phyloP scores from a whole-genome alignment of 2,113 vertebrate species.

The Tetraodon nigroviridis region DNA sequence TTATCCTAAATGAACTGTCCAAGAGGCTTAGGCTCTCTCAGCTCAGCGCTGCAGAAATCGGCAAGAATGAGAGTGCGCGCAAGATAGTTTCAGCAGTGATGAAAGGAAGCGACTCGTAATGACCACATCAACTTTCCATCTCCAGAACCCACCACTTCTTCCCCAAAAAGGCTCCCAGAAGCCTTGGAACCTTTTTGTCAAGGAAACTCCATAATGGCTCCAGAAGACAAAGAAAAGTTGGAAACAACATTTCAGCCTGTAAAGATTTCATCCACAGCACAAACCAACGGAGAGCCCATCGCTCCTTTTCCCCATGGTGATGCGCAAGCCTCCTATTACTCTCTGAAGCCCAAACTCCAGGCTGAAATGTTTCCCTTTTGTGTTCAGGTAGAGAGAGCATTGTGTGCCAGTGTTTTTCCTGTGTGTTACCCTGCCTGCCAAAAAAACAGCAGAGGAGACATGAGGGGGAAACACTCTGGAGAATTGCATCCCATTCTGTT shows the following conservation, averaged over 20 bases:
- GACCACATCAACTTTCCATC: conserved; percentile 49
- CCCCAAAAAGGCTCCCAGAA: conserved; percentile 50
- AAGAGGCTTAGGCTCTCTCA: conserved; percentile 52
- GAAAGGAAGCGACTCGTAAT: conserved; percentile 63
- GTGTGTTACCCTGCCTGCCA: conserved; percentile 64
- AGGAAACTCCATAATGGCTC: conserved; percentile 40
- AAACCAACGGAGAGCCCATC: conserved; percentile 50
- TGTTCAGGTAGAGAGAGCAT: conserved; percentile 60
- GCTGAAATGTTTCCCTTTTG: conserved; percentile 64
- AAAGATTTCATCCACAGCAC: conserved; percentile 54
- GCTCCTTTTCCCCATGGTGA: conserved; percentile 47
- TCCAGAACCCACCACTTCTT: conserved; percentile 38
- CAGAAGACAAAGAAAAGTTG: conserved; percentile 52
- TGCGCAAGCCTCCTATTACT: conserved; percentile 54
- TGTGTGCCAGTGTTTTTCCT: conserved; percentile 64
- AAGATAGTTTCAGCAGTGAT: conserved; percentile 55
- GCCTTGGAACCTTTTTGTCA: conserved; percentile 24
- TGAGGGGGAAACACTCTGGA: conserved; percentile 64
- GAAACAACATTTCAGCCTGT: conserved; percentile 39
- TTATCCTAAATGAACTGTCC: conserved; percentile 70
- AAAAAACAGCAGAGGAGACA: conserved; percentile 61
- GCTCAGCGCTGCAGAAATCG: conserved; percentile 49
- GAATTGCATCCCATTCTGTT: conserved; percentile 70
- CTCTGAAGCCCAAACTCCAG: conserved; percentile 61
- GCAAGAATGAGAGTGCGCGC: conserved; percentile 38